A percentile compares a stretch with the other conserved stretches of the same genome.
These are phyloP conservation scores for Orbicella faveolata DNA, from an alignment of 64 coral and sea anemone species.

Conservation along the genomic window DNA sequence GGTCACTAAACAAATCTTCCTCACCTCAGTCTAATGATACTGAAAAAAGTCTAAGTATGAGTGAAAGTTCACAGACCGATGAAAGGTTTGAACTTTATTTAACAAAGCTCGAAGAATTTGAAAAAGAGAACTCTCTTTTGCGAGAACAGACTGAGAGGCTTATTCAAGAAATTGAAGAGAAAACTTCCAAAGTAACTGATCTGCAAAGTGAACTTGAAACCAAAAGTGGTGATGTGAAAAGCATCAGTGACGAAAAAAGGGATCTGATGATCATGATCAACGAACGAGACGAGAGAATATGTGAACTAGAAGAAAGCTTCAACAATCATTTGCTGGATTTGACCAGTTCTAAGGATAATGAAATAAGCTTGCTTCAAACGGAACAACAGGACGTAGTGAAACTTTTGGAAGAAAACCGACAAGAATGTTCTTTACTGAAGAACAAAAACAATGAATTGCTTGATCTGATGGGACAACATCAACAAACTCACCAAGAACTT, in stretches of 20 bases:
- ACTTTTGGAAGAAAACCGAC: conserved; percentile 64
- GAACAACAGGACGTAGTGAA: conserved; percentile 71
- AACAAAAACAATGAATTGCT: conserved; percentile 65
- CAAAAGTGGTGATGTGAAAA: conserved; percentile 63
- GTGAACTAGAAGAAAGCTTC: conserved; percentile 71
- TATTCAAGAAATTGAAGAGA: conserved; percentile 59
- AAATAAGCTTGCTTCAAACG: conserved; percentile 43
- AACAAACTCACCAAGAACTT: conserved; percentile 61
- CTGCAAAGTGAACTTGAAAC: conserved; percentile 44
- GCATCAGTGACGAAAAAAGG: conserved; percentile 52
- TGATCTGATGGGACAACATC: conserved; percentile 70
- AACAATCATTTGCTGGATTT: conserved; percentile 68
- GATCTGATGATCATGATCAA: conserved; percentile 55
- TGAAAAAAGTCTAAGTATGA: conserved; percentile 19
- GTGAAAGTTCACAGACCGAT: conserved; percentile 32
- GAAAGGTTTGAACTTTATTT: conserved; percentile 25
- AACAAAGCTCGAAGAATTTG: conserved; percentile 43
- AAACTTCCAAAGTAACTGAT: conserved; percentile 16
- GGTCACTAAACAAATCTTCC: background rate
- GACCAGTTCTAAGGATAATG: conserved; percentile 56
- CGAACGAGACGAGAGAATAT: conserved; percentile 64
- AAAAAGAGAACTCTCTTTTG: conserved; percentile 71
- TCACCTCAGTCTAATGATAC: background rate
- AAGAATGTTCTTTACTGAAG: conserved; percentile 45
- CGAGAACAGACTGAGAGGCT: conserved; percentile 72